phyloP scores from a whole-genome alignment of 1,140 invertebrate genomes.

The Sminthurinus signatus region DNA sequence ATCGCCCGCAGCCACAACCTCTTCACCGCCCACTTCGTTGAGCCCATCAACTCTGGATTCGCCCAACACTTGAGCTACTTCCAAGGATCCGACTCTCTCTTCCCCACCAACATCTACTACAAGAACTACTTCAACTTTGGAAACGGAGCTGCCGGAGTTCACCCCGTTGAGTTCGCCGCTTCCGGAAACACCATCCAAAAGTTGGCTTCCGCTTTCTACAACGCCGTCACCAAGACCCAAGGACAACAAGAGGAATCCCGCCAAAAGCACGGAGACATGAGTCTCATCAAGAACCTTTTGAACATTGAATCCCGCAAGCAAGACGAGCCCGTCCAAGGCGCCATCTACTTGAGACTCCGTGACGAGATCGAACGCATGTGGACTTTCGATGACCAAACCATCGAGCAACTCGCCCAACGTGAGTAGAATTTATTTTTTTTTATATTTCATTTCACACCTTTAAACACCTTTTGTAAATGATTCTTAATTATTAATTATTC shows the following conservation, averaged over 20 bases:
- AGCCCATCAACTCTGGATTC: constrained; percentile 23
- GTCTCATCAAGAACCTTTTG: constrained; percentile 18
- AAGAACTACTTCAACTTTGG: constrained; percentile 31
- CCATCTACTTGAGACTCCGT: constrained; percentile 29
- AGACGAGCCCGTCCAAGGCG: constrained; percentile 13
- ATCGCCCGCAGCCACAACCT: constrained; percentile 33
- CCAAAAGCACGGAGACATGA: constrained; percentile 22
- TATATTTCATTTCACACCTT: neutral
- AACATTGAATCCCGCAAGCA: constrained; percentile 28
- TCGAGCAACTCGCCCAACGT: constrained; percentile 12
- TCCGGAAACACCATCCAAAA: constrained; percentile 23
- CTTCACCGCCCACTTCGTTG: constrained; percentile 21
- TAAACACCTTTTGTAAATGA: neutral
- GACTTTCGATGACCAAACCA: constrained; percentile 5
- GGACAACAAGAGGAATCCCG: constrained; percentile 8
- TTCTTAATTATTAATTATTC: neutral
- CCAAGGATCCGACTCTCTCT: constrained; percentile 26
- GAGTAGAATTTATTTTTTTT: constrained; percentile 8
- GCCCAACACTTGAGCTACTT: constrained; percentile 23
- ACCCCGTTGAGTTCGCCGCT: constrained; percentile 28
- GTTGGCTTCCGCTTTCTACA: neutral
- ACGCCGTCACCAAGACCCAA: neutral
- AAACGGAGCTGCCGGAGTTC: constrained; percentile 25
- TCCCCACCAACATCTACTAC: constrained; percentile 36
- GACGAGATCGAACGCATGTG: constrained; percentile 36